These are phyloP conservation scores for Odontesthes bonariensis DNA, from an alignment of 2,113 vertebrate genomes.

Conservation along the genomic window DNA sequence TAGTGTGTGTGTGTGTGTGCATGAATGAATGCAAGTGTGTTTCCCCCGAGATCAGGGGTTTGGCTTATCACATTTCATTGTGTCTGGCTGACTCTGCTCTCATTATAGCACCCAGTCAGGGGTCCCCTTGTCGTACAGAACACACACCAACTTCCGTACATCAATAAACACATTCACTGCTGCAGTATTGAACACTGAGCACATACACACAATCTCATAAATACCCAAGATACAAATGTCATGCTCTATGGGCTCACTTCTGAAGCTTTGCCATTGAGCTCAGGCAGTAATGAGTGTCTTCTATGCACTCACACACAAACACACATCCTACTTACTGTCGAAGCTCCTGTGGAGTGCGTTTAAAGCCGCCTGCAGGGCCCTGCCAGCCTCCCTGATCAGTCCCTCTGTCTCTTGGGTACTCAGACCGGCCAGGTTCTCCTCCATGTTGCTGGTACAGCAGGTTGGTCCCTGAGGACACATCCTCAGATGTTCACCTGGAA, in stretches of 20 bases:
- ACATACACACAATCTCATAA: slow-evolving; percentile 46
- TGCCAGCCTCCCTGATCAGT: slow-evolving; percentile 88
- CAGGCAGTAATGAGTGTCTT: slow-evolving; percentile 56
- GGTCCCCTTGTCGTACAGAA: slow-evolving; percentile 62
- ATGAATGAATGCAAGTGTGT: slow-evolving; percentile 17
- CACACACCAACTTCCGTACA: slow-evolving; percentile 41
- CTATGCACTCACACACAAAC: slow-evolving; percentile 31
- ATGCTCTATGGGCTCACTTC: slow-evolving; percentile 32
- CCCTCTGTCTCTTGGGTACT: slow-evolving; percentile 89
- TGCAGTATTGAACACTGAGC: slow-evolving; percentile 16
- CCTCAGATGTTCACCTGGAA: slow-evolving; percentile 92
- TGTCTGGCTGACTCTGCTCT: slow-evolving; percentile 76
- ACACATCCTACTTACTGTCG: slow-evolving; percentile 86
- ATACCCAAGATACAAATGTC: slow-evolving; percentile 53
- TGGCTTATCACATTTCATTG: slow-evolving; percentile 78
- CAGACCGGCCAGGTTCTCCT: slow-evolving; percentile 90
- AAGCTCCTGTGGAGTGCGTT: slow-evolving; percentile 88
- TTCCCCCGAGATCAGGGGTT: slow-evolving; percentile 63
- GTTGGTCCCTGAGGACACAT: slow-evolving; percentile 94
- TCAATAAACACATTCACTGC: slow-evolving; percentile 9
- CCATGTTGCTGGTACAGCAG: slow-evolving; percentile 95
- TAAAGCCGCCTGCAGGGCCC: slow-evolving; percentile 86
- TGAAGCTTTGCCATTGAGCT: slow-evolving; percentile 42
- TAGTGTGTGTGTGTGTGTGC: slow-evolving; percentile 48
- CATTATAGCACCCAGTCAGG: slow-evolving; percentile 78